Evolutionary conservation across 1,140 invertebrate genomes (phyloP).

Genomic region (Helicorthomorpha holstii): DNA sequence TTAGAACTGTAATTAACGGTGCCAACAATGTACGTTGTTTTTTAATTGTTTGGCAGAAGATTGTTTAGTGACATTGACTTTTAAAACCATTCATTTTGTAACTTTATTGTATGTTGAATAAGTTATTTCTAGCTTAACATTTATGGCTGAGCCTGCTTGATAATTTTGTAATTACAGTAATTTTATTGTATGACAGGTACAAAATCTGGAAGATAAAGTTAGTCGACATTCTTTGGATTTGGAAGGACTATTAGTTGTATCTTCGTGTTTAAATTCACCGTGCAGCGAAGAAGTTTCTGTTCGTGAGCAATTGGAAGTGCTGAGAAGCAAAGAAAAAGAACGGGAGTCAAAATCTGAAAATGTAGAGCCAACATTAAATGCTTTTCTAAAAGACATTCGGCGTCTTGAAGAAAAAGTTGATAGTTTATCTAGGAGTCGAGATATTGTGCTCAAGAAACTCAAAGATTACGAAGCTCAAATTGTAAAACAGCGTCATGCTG

Average conservation of each 20-base stretch:
- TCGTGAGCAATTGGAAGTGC: constrained; percentile 16
- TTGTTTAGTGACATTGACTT: no score
- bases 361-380: neutral
- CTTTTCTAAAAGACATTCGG: constrained; percentile 27
- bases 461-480: constrained; percentile 56
- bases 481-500: constrained; percentile 33
- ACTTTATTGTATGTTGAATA: no score
- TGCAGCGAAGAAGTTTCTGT: constrained; percentile 63
- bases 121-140: no score
- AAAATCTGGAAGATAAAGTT: constrained; percentile 38
- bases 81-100: no score
- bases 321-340: constrained; percentile 15
- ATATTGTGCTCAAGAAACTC: constrained; percentile 50
- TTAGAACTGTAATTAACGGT: no score
- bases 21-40: no score
- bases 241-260: constrained; percentile 44
- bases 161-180: no score
- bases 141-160: no score
- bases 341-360: neutral
- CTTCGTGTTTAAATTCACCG: constrained; percentile 40
- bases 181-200: constrained; percentile 28
- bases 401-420: constrained; percentile 45
- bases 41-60: no score
- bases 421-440: constrained; percentile 46
- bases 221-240: constrained; percentile 46